Percentiles rank a stretch among this genome's conserved stretches.
Conservation (phyloP, 1,140 invertebrate species). For the Meteorus sp. region DNA sequence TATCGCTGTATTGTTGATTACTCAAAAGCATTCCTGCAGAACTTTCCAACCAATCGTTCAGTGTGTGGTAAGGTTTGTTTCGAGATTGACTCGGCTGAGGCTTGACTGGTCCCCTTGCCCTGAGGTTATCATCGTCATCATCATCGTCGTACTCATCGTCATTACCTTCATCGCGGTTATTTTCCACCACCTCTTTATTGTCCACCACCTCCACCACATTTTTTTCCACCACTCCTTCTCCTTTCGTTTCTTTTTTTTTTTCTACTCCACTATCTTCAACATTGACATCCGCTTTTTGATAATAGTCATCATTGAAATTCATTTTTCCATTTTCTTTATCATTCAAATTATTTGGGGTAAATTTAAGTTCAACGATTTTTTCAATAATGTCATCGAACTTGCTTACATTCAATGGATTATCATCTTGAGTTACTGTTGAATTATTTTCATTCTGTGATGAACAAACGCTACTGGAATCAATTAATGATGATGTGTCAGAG, state of each 20-base stretch:
- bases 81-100: constrained; percentile 23
- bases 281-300: constrained; percentile 6
- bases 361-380: constrained; percentile 30
- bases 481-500: constrained; percentile 7
- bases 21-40: constrained; percentile 27
- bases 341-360: constrained; percentile 14
- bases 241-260: neutral
- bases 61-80: constrained; percentile 32
- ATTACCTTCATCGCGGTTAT: no score
- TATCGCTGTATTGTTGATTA: constrained; percentile 34
- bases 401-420: neutral
- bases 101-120: constrained; percentile 37
- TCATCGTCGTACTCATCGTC: no score
- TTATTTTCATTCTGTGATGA: constrained; percentile 3
- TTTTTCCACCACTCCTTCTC: neutral
- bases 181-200: neutral
- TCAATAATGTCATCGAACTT: constrained; percentile 36
- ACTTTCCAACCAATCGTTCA: constrained; percentile 15
- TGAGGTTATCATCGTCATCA: constrained; percentile 31
- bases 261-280: constrained; percentile 8
- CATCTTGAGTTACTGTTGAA: constrained; percentile 18
- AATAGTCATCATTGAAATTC: neutral
- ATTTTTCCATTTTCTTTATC: neutral
- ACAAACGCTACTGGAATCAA: neutral
- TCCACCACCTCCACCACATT: neutral